Evolutionary conservation across 2,888 invertebrate species (phyloP), one percentile per base, ranked within the genome.

Genomic region (Marasmarcha lunaedactyla): DNA sequence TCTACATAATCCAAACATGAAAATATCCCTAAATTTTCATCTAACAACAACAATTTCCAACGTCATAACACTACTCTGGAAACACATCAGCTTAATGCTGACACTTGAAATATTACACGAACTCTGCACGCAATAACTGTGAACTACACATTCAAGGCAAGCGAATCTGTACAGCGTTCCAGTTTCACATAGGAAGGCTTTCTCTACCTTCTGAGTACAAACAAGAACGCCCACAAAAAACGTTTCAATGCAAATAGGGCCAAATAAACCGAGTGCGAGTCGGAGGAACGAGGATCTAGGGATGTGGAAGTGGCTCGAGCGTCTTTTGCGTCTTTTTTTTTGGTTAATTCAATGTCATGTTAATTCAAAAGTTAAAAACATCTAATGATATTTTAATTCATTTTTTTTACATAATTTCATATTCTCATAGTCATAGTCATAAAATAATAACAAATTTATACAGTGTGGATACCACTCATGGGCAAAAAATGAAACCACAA

Each of bases 201-300:
- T 71, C 72, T 71, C 69, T 66, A 76, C 73, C 76, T 78, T 76
- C 71, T 65, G 73, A 73, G 64, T 69, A 74, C 78, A 81, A 79
- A 81, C 77, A 78, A 72, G 76, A 59, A 71, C 74, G 71, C 72
- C 77, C 73, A 72, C 76, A 79, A 83, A 77, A 81, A 83, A 81
- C 81, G 78, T 81, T 83, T 79, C 73, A 71, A 83, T 83, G 81
- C 79, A 83, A 83, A 83, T 81, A 78, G 62, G 71, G 64, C 71
- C 77, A 79, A 81, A 83, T 79, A 83, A 78, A 79, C 71, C 67
- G 69, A 61, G 70, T 68, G 69, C 62, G 69, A 70, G 71, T 63
- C 66, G 60, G 55, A 54, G 54, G 46, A 43, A 46, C 54, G 34
- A 34, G 39, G 67, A 68, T 54, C 47, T 61, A 56, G 43, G 43